Base-by-base conservation (phyloP, 2,797 vertebrate genomes). In the Microchirus variegatus region DNA sequence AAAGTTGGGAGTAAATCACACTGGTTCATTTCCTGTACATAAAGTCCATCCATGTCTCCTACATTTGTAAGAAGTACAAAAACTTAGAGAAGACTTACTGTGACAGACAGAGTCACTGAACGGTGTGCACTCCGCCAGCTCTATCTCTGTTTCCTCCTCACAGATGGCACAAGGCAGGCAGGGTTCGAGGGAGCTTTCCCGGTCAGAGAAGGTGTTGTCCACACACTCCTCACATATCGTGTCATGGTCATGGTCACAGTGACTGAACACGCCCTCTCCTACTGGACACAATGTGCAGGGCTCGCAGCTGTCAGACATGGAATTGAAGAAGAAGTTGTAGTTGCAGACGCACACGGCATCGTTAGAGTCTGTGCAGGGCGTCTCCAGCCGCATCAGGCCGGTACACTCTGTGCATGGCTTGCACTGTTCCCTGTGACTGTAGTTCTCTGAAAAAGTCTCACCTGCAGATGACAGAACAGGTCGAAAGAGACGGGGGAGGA, bases 111-210 rank as follows among this genome's bases (percentile, higher is more conserved):
- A 90, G 1, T 99, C 97, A 0, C 85, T 90, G 67, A 5, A 22
- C 1, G 93, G 70, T 0, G 94, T 93, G 87, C 97, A 99, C 48
- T 70, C 80, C 7, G 81, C 74, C 48, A 91, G 14, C 83, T 90
- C 68, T n/a, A 63, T 76, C 86, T 95, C 91, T 10, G 90, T 93
- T 0, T 93, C 92, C 11, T 98, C 95, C 15, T 98, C 96, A 0
- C 97, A 99, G 68, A 95, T 89, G 12, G 95, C 95, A 92, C 97
- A 99, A 65, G 97, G 97, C 87, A 99, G 90, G 80, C 97, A 99
- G 67, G 97, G 97, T 55, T 98, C 97, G 58, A 96, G 92, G 0
- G 93, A 93, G 86, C 95, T 99, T 45, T 96, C 96, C 55, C 94
- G 93, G 0, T 95, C 95, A 0, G 97, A 99, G 91, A 84, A 98